Base-by-base conservation (phyloP, 2,113 vertebrate genomes). In the Heliornis fulica region DNA sequence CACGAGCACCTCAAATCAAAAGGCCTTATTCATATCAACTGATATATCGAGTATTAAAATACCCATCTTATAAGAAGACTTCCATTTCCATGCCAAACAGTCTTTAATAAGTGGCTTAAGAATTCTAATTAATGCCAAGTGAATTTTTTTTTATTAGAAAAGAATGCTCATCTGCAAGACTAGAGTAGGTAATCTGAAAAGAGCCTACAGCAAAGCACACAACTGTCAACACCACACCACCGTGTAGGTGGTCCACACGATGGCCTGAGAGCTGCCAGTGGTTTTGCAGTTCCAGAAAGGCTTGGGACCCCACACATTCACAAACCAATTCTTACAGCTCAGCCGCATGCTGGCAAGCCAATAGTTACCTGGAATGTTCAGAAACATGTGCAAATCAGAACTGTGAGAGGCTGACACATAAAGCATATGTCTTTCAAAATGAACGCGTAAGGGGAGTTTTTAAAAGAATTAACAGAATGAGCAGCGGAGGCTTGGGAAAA, bases 291-390 rank as follows among this genome's bases (percentile, higher is more conserved):
- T 20, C 15, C 48, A 10, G n/a, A 40, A n/a, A 5, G 36, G n/a
- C 64, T 65, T 16, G 16, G 9, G 23, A 83, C 9, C 14, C n/a
- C 53, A 54, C 7, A 11, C 2, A 1, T 40, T 21, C 31, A 6
- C 4, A 34, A 0, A 17, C 12, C 32, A 21, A 6, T 5, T 46
- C 23, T 13, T 34, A 51, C 15, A 12, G 53, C 22, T 10, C 1
- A 1, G 63, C 46, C 34, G 11, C 2, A 0, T 1, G 1, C 26
- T 2, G 11, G 7, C 28, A 46, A n/a, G 6, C 4, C 13, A 46
- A 22, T 0, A 34, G 11, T 36, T 20, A 32, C 0, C 21, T 1
- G 5, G 13, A 4, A 23, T 2, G 9, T 7, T 51, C 59, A 89
- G 64, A 61, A 72, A 26, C 14, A 32, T 0, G 1, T 5, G 32